Evolutionary conservation across 2,888 invertebrate genomes (phyloP), one percentile per base, ranked within the genome.

Genomic region (Pristionchus entomophagus): DNA sequence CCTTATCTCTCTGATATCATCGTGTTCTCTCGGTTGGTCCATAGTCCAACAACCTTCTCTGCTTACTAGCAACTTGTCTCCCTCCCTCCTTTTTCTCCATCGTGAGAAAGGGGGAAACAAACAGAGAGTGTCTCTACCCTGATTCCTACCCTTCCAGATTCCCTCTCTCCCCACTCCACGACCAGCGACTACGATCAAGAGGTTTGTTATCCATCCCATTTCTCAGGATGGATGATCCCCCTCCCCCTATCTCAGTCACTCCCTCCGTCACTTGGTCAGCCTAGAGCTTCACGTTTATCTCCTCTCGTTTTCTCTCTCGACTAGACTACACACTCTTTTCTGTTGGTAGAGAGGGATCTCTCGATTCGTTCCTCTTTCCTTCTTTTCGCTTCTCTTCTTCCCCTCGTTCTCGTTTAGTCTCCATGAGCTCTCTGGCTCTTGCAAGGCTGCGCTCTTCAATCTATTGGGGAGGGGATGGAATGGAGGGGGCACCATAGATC

Each of bases 381-480:
- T 35, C 69, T 69, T 38, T 35, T 69, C 77, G 41, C 45, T n/a
- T 77, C 77, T 77, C 65, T 29, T 6, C 6, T 65, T 29, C 41
- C 38, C 45, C 77, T 41, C 77, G 26, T 77, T 45, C 77, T 35
- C 69, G 38, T 69, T 69, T 69, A 38, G 69, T 26, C 77, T 45
- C 41, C 14, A 17, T 77, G 41, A 41, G 41, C 41, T 69, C 69
- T 69, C 17, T 38, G 19, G 0, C 38, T 35, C 69, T 69, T 77
- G 77, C 77, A 45, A 26, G 22, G 65, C 65, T 65, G 10, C 32
- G 2, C 65, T 65, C 35, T 65, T 22, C 56, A 22, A 56, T 32
- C 59, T n/a, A n/a, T n/a, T n/a, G n/a, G n/a, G 12, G 29, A 29
- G 26, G 29, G 26, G 29, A 59, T 12, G 26, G n/a, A n/a, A 26